Conservation (phyloP, 2,113 vertebrate species). For the Emydocephalus ijimae region DNA sequence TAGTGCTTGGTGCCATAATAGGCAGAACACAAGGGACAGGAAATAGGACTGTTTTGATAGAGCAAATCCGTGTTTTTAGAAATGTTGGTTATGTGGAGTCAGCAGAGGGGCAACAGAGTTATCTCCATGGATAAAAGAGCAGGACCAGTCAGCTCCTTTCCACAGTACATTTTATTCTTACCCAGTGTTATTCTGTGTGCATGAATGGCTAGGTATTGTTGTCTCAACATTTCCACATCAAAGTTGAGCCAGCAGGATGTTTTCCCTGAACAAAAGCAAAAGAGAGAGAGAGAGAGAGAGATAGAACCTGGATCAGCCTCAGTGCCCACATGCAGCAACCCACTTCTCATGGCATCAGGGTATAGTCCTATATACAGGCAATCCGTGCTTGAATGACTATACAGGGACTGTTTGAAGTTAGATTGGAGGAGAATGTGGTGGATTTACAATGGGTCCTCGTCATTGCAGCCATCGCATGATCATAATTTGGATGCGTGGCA, state of each 20-base stretch:
- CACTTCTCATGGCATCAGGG: accelerated
- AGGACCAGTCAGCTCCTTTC: not conserved
- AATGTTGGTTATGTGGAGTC: not conserved
- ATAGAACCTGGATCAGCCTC: not conserved
- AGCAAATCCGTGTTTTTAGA: not conserved
- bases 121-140: not conserved
- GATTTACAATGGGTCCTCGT: not conserved
- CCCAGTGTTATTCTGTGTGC: constrained; percentile 83
- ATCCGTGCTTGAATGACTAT: not conserved
- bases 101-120: not conserved
- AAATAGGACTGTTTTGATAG: not conserved
- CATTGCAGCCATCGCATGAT: not conserved
- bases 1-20: not conserved
- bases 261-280: constrained; percentile 53
- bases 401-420: not conserved
- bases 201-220: constrained; percentile 74
- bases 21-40: not conserved
- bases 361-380: not conserved
- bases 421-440: not conserved
- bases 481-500: not conserved
- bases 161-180: constrained; percentile 49
- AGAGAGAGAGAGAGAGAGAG: no score
- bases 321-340: accelerated
- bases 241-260: constrained; percentile 85
- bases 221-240: constrained; percentile 77